Evolutionary conservation across 2,797 vertebrate genomes (phyloP).

Genomic region (Phoxinus dragarum): DNA sequence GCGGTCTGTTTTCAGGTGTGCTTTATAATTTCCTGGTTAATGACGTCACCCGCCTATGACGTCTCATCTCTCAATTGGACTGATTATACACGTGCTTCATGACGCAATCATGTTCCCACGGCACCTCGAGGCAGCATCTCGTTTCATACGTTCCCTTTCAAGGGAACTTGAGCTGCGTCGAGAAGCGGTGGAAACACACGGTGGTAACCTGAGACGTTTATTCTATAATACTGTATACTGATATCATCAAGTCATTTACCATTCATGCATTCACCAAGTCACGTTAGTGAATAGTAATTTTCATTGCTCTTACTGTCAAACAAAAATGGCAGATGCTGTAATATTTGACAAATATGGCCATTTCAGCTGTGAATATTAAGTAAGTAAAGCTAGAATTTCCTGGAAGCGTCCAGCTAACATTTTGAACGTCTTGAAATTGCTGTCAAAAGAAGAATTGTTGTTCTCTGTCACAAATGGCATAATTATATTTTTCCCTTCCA

Average conservation of each 20-base stretch:
- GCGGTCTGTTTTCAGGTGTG: too few relatives aligned
- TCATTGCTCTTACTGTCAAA: slow-evolving; percentile 6
- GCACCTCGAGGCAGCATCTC: too few relatives aligned
- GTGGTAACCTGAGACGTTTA: too few relatives aligned
- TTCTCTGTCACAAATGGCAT: slow-evolving; percentile 1
- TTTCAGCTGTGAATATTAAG: slow-evolving; percentile 1
- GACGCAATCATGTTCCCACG: too few relatives aligned
- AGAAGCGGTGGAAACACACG: too few relatives aligned
- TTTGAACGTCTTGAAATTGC: slow-evolving; percentile 33
- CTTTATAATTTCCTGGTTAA: too few relatives aligned
- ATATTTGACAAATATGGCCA: slow-evolving; percentile 8
- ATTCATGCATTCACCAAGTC: not conserved
- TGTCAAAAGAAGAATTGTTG: slow-evolving; percentile 2
- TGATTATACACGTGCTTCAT: too few relatives aligned
- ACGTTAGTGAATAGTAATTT: not conserved
- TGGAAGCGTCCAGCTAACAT: not conserved
- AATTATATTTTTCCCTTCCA: not conserved
- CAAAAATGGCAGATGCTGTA: slow-evolving; percentile 8
- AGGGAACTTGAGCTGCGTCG: too few relatives aligned
- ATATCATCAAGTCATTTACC: not conserved
- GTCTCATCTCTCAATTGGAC: too few relatives aligned
- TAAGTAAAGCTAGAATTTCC: not conserved
- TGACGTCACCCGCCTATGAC: too few relatives aligned
- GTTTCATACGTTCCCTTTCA: too few relatives aligned
- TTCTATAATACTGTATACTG: not conserved